A percentile compares a stretch with the other conserved stretches of the same genome.
Conservation (phyloP, 2,797 vertebrate species). For the Acrossocheilus wenchowensis region DNA sequence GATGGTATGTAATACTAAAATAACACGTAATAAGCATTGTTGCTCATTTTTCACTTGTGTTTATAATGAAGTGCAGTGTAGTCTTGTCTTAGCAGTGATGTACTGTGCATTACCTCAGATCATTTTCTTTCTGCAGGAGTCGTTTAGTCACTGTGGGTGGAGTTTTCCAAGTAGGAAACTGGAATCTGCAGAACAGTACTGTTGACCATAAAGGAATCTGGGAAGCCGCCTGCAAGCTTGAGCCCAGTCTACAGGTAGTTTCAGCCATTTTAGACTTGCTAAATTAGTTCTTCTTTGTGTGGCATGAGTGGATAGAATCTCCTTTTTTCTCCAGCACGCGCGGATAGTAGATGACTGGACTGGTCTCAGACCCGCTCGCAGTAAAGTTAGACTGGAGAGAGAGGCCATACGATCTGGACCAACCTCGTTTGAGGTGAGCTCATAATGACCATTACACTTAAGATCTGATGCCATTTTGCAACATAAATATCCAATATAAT, state of each 20-base stretch:
- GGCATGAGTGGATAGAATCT: neutral
- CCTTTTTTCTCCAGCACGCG: slow-evolving; percentile 76
- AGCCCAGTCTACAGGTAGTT: slow-evolving; percentile 87
- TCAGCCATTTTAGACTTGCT: no score
- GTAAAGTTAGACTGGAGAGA: slow-evolving; percentile 84
- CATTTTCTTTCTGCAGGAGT: slow-evolving; percentile 75
- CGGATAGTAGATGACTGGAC: slow-evolving; percentile 82
- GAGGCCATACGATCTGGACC: slow-evolving; percentile 76
- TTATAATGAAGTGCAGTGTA: neutral
- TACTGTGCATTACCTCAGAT: neutral
- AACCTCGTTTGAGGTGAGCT: slow-evolving; percentile 72
- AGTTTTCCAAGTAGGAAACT: slow-evolving; percentile 89
- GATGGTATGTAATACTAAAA: neutral
- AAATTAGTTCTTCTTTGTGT: neutral
- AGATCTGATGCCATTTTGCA: neutral
- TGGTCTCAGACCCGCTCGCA: slow-evolving; percentile 87
- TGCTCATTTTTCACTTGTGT: neutral
- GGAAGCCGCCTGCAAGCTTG: slow-evolving; percentile 84
- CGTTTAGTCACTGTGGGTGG: slow-evolving; percentile 88
- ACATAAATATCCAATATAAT: neutral
- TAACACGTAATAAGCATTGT: neutral
- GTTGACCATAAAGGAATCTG: slow-evolving; percentile 86
- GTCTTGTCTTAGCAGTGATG: neutral
- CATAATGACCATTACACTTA: neutral
- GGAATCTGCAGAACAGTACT: slow-evolving; percentile 82